Percentiles rank a stretch among this genome's conserved stretches.
Conservation (phyloP, 2,113 vertebrate species). For the Amphiprion ocellaris region DNA sequence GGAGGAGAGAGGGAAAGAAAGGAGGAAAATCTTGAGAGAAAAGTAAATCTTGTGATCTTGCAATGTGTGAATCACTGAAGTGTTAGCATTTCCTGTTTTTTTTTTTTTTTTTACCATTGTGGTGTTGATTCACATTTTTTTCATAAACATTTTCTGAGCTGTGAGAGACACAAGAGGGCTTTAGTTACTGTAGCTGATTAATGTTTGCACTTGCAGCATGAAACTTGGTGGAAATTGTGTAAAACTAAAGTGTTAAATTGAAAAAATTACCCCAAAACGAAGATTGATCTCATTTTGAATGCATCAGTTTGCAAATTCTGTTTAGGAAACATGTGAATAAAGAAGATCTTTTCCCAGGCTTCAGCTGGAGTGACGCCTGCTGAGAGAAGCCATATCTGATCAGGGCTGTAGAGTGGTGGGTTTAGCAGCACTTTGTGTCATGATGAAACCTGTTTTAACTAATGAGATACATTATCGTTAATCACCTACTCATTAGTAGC, state of each 20-base stretch:
- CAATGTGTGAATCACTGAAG: too few relatives aligned
- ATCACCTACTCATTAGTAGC: constrained; percentile 77
- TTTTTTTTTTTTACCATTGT: too few relatives aligned
- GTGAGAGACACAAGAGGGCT: not conserved
- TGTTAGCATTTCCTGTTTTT: too few relatives aligned
- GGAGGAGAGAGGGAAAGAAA: not conserved
- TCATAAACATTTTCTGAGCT: too few relatives aligned
- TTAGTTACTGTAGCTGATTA: not conserved
- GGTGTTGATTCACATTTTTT: too few relatives aligned
- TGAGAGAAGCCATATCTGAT: constrained; percentile 43
- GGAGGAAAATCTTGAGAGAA: not conserved
- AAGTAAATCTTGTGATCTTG: too few relatives aligned
- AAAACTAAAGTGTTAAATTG: too few relatives aligned
- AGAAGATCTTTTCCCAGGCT: too few relatives aligned
- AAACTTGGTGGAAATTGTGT: not conserved
- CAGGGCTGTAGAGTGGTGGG: constrained; percentile 14
- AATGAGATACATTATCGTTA: constrained; percentile 79
- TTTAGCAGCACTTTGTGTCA: constrained; percentile 47
- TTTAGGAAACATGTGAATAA: too few relatives aligned
- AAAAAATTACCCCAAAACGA: not conserved
- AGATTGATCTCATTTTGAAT: not conserved
- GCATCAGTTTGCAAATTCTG: not conserved
- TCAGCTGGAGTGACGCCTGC: not conserved
- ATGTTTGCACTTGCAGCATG: not conserved
- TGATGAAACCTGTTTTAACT: constrained; percentile 76